Base-by-base conservation (phyloP, 2,888 invertebrate species). In the Zeuzera pyrina region DNA sequence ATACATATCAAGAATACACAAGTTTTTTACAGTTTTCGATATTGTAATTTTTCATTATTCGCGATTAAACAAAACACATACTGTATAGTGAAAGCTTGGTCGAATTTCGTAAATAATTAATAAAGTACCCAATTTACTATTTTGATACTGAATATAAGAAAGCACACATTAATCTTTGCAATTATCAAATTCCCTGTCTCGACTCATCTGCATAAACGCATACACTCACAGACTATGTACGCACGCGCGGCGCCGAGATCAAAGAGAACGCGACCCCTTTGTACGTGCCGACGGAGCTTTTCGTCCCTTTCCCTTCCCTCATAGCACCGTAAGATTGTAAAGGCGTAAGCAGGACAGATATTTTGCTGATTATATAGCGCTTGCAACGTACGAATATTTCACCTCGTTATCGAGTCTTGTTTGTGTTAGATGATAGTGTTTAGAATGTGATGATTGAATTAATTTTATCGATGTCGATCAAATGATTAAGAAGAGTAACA, bases 361-460 rank as follows among this genome's bases (percentile, higher is more conserved):
- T 57, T 63, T 43, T 57, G 51, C 65, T 67, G 77, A 73, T 74
- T 77, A 81, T 74, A 55, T 70, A 73, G 73, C 65, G 57, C 67
- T 69, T 66, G 71, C 77, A 69, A 76, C 69, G 81, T 81, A n/a
- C n/a, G 83, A 79, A 83, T 83, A 83, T 81, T 83, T 83, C 81
- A 81, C 81, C 83, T 83, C 81, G 83, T 83, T 83, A 83, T 79
- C 81, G 74, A 68, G 74, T 70, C 76, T 79, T 81, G 83, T 83
- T 83, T 83, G 79, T 74, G 79, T 79, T 81, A 72, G 78, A 62
- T n/a, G n/a, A n/a, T 68, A 74, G 79, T 60, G 79, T 52, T 63
- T 71, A 45, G 56, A 34, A 4, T 33, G 23, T n/a, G 41, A 38
- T 56, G 53, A 60, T 58, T 47, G 57, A 58, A 55, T 58, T 64